Evolutionary conservation across 2,113 vertebrate species (phyloP), one percentile per base, ranked within the genome.

Genomic region (Nyctereutes procyonoides): DNA sequence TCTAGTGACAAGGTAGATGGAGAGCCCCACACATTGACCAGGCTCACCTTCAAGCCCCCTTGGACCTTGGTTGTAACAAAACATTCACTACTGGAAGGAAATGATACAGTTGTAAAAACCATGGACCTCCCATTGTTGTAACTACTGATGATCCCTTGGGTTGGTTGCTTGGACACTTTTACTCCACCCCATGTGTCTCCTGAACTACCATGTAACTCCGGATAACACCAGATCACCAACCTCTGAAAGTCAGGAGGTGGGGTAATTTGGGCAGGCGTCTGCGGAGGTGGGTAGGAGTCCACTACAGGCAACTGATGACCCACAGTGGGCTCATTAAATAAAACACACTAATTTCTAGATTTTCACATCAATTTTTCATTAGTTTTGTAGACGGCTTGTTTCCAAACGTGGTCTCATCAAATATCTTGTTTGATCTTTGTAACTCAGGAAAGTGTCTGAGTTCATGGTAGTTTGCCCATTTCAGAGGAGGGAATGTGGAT

Each of bases 371-470:
- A 51, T 6, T 8, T 92, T 60, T 90, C 53, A 43, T 60, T 76
- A 22, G 43, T 14, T 60, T 24, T 76, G 10, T 22, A 26, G 17
- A 83, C 8, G 8, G 9, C 8, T 16, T 16, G 4, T 22, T 94
- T 94, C 28, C 62, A 77, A 67, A 74, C 12, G n/a, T 1, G 0
- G 17, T 7, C 19, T 79, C 48, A 53, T 28, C 22, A 32, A 51
- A 83, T 16, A 79, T 24, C 73, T 24, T 43, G 48, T 85, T 74
- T 35, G 55, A 67, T 74, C 93, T 93, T 93, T 86, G 86, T 30
- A 89, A 58, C 19, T 76, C 10, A 0, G 58, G 55, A 84, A 43
- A 73, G 60, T 5, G 2, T 15, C n/a, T 55, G 14, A 77, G 12
- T 6, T 58, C 2, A 48, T 30, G n/a, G 1, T 24, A 5, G 0